Evolutionary conservation across 2,888 invertebrate species (phyloP), one percentile per base, ranked within the genome.

Genomic region (Drosophila neonasuta): DNA sequence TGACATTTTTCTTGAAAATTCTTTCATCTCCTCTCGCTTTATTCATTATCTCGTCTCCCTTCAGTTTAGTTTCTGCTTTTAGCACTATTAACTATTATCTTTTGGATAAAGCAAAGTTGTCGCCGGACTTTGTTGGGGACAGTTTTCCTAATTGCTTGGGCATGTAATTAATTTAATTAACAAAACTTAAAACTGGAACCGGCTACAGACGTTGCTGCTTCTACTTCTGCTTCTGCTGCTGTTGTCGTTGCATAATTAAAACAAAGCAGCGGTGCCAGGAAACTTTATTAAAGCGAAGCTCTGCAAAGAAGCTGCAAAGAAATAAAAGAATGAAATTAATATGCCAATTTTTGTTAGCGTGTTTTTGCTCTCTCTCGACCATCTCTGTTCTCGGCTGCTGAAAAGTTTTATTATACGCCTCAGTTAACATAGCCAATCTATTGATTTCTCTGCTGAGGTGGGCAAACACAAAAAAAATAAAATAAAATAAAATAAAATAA

Each of bases 131-230:
- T 77, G 77, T 55, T 48, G 65, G 61, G 73, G 77, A 77, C 80
- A 77, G 77, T 77, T 77, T 68, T 49, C 73, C 70, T 79, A 77
- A 77, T 79, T 77, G 77, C 80, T 73, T 73, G 80, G 68, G 64
- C 77, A 64, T 77, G 77, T 77, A 77, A 77, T 77, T 77, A 77
- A 77, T 77, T 77, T 77, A 77, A 77, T 77, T 77, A 70, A 55
- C 55, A 39, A 72, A 77, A 79, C 80, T 77, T 77, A 77, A 77
- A 74, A 73, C 77, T 77, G 73, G 45, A 60, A 44, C 48, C 64
- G 54, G 54, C 62, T 59, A 10, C 58, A 48, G 63, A 54, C 36
- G 52, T 58, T 78, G 67, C 63, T 64, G 62, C 45, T 15, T 13
- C 32, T 9, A 3, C 32, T 41, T 11, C 24, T 32, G 51, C 62